Percentiles rank a stretch among this genome's conserved stretches.
Evolutionary conservation across 2,797 vertebrate species (phyloP).

Genomic region (Sebastes matsubarae): DNA sequence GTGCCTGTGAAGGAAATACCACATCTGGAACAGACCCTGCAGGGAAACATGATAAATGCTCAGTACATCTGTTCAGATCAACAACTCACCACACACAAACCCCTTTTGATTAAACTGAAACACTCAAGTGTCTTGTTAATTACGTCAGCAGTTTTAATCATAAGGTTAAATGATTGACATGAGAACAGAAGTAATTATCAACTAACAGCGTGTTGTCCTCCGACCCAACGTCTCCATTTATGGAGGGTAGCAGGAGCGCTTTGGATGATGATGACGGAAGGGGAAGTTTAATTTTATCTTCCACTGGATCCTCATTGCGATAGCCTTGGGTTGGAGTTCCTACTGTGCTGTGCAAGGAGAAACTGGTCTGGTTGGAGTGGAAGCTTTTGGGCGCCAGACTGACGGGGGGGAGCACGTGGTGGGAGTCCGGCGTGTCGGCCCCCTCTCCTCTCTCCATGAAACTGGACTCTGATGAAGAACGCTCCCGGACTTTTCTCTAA

Average conservation of each 20-base stretch:
- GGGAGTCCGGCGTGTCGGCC: conserved; percentile 70
- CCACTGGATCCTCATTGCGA: neutral
- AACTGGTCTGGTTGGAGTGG: neutral
- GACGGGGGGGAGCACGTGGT: conserved; percentile 52
- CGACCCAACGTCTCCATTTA: conserved; percentile 68
- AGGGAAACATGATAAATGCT: conserved; percentile 14
- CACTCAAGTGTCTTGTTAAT: neutral
- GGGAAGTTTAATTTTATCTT: conserved; percentile 61
- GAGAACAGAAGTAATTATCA: neutral
- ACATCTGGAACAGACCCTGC: conserved; percentile 80
- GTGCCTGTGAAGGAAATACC: conserved; percentile 74
- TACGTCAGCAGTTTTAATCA: neutral
- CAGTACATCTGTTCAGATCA: neutral
- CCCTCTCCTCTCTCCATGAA: conserved; percentile 70
- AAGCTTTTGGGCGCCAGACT: conserved; percentile 24
- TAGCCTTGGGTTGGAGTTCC: neutral
- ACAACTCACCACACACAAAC: neutral
- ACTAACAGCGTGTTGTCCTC: conserved; percentile 74
- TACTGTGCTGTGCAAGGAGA: neutral
- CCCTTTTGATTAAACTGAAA: neutral
- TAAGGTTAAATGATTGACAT: neutral
- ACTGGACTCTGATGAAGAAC: conserved; percentile 77
- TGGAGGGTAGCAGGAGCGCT: conserved; percentile 39
- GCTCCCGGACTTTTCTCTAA: conserved; percentile 67
- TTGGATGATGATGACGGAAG: conserved; percentile 40